Percentiles rank a stretch among this genome's conserved stretches.
Evolutionary conservation across 2,113 vertebrate species (phyloP).

Genomic region (Oncorhynchus gorbuscha): DNA sequence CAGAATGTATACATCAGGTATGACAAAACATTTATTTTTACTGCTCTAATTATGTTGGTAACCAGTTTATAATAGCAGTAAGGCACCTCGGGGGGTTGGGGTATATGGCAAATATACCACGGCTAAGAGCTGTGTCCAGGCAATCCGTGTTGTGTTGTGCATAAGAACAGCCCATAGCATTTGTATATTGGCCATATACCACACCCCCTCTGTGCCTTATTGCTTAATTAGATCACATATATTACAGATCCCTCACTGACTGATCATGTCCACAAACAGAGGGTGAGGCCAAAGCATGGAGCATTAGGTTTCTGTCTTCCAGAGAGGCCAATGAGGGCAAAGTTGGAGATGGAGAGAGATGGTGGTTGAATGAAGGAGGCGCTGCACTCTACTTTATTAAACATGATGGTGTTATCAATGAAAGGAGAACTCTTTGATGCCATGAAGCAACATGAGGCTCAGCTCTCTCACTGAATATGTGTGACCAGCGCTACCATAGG

Average conservation of each 20-base stretch:
- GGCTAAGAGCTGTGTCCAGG: too few species aligned
- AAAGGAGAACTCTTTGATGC: slow-evolving; percentile 25
- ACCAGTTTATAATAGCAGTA: too few species aligned
- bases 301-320: slow-evolving; percentile 33
- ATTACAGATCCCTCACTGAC: slow-evolving; percentile 54
- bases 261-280: slow-evolving; percentile 31
- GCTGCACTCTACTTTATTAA: slow-evolving; percentile 27
- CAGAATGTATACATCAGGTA: too few species aligned
- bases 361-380: neutral
- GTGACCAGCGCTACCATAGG: slow-evolving; percentile 54
- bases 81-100: too few species aligned
- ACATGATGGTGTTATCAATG: neutral
- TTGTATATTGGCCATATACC: too few species aligned
- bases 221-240: slow-evolving; percentile 2
- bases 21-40: too few species aligned
- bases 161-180: too few species aligned
- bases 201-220: too few species aligned
- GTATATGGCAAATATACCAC: too few species aligned
- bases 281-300: slow-evolving; percentile 20
- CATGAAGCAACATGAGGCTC: slow-evolving; percentile 36
- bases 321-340: slow-evolving; percentile 26
- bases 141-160: too few species aligned
- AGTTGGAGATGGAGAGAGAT: neutral
- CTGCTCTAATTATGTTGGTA: too few species aligned
- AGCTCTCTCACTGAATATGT: slow-evolving; percentile 14